Percentiles rank a stretch among this genome's conserved stretches.
Conservation (phyloP, 2,797 vertebrate genomes). For the Meda fulgida region DNA sequence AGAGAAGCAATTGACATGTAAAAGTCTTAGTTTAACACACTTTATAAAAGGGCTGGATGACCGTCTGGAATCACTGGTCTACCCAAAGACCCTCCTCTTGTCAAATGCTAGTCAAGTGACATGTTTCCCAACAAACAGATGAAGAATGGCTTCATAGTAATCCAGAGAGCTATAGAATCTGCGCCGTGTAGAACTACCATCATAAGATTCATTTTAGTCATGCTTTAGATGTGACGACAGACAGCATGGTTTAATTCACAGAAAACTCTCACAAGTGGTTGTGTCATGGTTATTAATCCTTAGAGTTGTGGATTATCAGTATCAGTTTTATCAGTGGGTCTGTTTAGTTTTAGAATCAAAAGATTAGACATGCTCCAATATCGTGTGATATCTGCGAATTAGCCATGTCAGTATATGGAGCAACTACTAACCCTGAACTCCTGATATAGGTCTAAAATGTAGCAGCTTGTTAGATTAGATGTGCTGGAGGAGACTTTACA, state of each 20-base stretch:
- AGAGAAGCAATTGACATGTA: neutral
- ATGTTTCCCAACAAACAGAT: constrained; percentile 50
- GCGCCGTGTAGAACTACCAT: neutral
- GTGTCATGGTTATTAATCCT: neutral
- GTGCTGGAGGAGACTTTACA: no score
- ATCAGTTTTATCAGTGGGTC: neutral
- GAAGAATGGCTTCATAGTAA: neutral
- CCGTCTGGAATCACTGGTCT: neutral
- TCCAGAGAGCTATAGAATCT: neutral
- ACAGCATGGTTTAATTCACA: neutral
- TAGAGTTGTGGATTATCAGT: neutral
- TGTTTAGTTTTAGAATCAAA: neutral
- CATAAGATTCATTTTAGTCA: constrained; percentile 11
- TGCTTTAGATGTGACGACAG: neutral
- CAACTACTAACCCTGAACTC: neutral
- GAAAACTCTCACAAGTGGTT: neutral
- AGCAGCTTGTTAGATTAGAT: neutral
- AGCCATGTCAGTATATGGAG: neutral
- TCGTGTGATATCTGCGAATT: neutral
- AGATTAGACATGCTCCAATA: neutral
- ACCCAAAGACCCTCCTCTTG: neutral
- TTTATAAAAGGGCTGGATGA: neutral
- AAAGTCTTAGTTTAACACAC: neutral
- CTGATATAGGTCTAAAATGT: neutral
- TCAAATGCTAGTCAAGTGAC: constrained; percentile 67